Evolutionary conservation across 2,113 vertebrate species (phyloP), one percentile per base, ranked within the genome.

Genomic region (Colinus virginianus): DNA sequence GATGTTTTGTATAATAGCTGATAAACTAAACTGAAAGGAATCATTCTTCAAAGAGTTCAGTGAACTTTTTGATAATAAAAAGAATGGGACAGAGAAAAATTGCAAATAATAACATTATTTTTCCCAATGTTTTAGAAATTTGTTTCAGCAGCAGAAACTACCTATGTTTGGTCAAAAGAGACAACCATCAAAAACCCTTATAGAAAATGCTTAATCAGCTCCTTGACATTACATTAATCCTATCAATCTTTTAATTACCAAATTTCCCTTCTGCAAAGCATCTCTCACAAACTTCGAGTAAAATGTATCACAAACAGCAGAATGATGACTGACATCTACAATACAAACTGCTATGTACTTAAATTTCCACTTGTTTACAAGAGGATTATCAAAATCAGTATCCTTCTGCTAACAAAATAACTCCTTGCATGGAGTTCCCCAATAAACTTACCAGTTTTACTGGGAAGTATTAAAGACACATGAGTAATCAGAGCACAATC

Each of bases 201-300:
- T 38, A 66, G 42, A 77, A 93, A 91, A 69, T 7, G 21, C 69
- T 87, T 66, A 69, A 87, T 67, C 49, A 89, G 36, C 42, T 90
- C 67, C 53, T 58, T 77, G 55, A 82, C 22, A 75, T 55, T 59
- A 87, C 20, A 74, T 3, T 87, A 69, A 87, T 79, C 76, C 45
- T 64, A 77, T 63, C 82, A 67, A 72, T 87, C 71, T 89, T 90
- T 74, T 79, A 67, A 74, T 94, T 68, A 80, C n/a, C 23, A 53
- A 59, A 87, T 75, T 56, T 77, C 55, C 80, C 71, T 85, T 43
- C 56, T 92, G 76, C 38, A 85, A 92, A 94, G 51, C 38, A 71
- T 46, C 43, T 61, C 77, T 20, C 32, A 53, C 32, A 64, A 77
- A 63, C 34, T 36, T 55, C 38, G 43, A 55, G 38, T 34, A 64